Percentiles rank a stretch among this genome's conserved stretches.
Evolutionary conservation across 2,113 vertebrate species (phyloP).

Genomic region (Amblyopsis rosae): DNA sequence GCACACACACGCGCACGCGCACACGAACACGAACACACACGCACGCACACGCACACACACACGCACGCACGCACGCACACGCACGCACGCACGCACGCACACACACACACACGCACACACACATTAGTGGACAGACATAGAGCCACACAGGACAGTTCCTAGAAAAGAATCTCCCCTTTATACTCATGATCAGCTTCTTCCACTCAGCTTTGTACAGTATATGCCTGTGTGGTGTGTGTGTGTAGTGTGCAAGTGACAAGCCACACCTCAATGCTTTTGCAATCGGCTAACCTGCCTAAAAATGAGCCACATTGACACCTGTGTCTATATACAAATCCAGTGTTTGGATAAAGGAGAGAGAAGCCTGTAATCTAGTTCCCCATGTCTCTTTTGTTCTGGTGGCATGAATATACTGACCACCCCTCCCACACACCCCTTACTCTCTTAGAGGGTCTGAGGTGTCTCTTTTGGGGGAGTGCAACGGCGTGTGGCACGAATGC

Average conservation of each 20-base stretch:
- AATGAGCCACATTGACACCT: slow-evolving; percentile 57
- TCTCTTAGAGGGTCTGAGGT: slow-evolving; percentile 10
- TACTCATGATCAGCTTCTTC: slow-evolving; percentile 48
- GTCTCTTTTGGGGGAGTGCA: background rate
- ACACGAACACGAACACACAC: background rate
- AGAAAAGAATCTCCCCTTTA: slow-evolving; percentile 47
- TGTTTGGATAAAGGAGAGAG: slow-evolving; percentile 45
- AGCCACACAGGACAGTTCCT: slow-evolving; percentile 37
- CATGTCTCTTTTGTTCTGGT: slow-evolving; percentile 47
- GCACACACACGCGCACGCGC: slow-evolving; percentile 8
- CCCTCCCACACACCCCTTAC: slow-evolving; percentile 11
- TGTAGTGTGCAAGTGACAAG: slow-evolving; percentile 12
- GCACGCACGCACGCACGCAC: slow-evolving; percentile 6
- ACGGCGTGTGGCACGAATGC: background rate
- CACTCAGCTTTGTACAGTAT: slow-evolving; percentile 10
- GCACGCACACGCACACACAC: slow-evolving; percentile 1
- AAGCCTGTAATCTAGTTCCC: slow-evolving; percentile 9
- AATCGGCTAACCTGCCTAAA: slow-evolving; percentile 59
- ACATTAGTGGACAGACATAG: slow-evolving; percentile 2
- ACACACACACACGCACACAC: background rate
- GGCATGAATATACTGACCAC: slow-evolving; percentile 42
- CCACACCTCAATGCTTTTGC: slow-evolving; percentile 47
- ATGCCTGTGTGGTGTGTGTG: slow-evolving; percentile 8
- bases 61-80: slow-evolving; percentile 17
- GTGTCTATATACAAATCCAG: slow-evolving; percentile 48